Evolutionary conservation across 2,888 invertebrate genomes (phyloP), one percentile per base, ranked within the genome.

Genomic region (Plagodis dolabraria): DNA sequence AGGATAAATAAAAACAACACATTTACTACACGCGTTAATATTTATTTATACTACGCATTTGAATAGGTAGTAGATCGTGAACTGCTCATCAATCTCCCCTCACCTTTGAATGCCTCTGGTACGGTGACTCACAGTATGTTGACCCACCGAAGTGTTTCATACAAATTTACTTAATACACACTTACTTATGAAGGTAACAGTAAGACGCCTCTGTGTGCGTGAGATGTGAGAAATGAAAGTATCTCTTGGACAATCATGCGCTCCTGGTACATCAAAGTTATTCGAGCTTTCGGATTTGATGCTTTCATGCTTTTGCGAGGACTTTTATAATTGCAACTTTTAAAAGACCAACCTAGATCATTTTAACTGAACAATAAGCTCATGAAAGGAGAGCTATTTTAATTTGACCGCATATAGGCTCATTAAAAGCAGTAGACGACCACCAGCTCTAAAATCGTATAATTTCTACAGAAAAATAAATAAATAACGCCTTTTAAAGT

Each of bases 71-170:
- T 63, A 62, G 64, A 62, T 57, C 66, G 64, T 66, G 61, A 65
- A 64, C 57, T 62, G 66, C 61, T 67, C 75, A 75, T 64, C 60
- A 68, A 33, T 43, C 34, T 49, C 71, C 35, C 74, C 76, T 78
- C 72, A 78, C 80, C 79, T 77, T 71, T 70, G 69, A 60, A 66
- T 87, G 53, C 53, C 59, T 47, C 51, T 40, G 51, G 6, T 36
- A 43, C 47, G 35, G 40, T 56, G 88, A 88, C 67, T 88, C 88
- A 87, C 70, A 75, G 83, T 75, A 65, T 86, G 82, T 85, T 87
- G 86, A 87, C 88, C 87, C 79, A 74, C 53, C 64, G 55, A 60
- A 65, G 63, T 66, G 48, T 63, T 60, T 62, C 55, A 62, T 68
- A 67, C 64, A 57, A 51, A 60, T 60, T 60, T 65, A 67, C 67